Evolutionary conservation across 2,113 vertebrate genomes (phyloP), one percentile per base, ranked within the genome.

Genomic region (Gadus chalcogrammus): DNA sequence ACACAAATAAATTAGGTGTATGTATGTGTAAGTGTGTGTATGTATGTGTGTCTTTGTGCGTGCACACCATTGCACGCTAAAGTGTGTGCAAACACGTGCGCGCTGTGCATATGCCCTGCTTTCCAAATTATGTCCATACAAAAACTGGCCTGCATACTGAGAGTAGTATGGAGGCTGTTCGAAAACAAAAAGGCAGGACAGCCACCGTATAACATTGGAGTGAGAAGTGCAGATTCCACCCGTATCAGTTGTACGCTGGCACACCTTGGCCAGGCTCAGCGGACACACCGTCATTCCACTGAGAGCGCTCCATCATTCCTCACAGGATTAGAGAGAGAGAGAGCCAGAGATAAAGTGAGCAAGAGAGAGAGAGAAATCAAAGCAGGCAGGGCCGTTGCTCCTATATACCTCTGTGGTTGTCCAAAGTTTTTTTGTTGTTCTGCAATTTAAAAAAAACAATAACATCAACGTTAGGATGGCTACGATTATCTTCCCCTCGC

Each of bases 221-320:
- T 27, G 73, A 69, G 87, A 90, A 80, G 86, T 92, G 90, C 91
- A 84, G 88, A 93, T 92, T 93, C 92, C 93, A 93, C 78, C 89
- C 82, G 22, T 92, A 90, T 94, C 91, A 87, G 85, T 88, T 93
- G 89, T 89, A 79, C 68, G 82, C 88, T 92, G 90, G 91, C 92
- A 92, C 92, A 91, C 91, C 92, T 92, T 94, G 76, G 79, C 81
- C 84, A 85, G 88, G 92, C 90, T 82, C 81, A 78, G 89, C 91
- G 90, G 87, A 79, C 91, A 91, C 90, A 92, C 82, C 87, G 84
- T 87, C 86, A 76, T 91, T 91, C 89, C 78, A 81, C 87, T 82
- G 56, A 82, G 79, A 87, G 69, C 67, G 70, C 69, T 80, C 75
- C 75, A 78, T 86, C 81, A 85, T 88, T 86, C 84, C 83, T 81